phyloP scores from a whole-genome alignment of 2,113 vertebrate genomes.

The Dryoscopus gambensis region DNA sequence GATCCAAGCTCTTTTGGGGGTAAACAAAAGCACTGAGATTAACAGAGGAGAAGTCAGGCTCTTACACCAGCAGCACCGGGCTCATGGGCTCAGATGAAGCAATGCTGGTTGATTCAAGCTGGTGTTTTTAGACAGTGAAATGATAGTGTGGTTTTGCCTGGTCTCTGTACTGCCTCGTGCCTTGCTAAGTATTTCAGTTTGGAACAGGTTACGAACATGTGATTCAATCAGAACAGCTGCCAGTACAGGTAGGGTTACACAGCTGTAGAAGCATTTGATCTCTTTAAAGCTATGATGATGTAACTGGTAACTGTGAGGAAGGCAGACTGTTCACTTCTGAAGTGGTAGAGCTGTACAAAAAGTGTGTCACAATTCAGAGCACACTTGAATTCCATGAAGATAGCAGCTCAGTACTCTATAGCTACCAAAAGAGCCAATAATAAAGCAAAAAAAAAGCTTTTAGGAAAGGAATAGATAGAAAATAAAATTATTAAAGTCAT shows the following conservation, averaged over 20 bases:
- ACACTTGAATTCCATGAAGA: not conserved
- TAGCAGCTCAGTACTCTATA: not conserved
- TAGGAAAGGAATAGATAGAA: not conserved
- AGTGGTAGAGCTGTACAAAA: not conserved
- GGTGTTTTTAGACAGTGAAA: not conserved
- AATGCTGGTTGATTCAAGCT: not conserved
- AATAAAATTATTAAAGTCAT: not conserved
- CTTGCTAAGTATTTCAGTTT: not conserved
- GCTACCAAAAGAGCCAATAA: not conserved
- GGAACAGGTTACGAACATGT: accelerated
- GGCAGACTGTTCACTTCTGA: not conserved
- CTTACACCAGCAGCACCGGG: not conserved
- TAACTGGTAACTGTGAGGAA: not conserved
- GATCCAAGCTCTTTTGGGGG: not conserved
- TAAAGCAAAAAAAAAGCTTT: not conserved
- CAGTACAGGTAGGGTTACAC: not conserved
- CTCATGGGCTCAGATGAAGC: accelerated
- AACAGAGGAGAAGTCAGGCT: not conserved
- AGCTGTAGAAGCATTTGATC: not conserved
- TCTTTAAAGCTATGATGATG: not conserved
- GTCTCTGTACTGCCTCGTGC: not conserved
- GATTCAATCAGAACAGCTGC: not conserved
- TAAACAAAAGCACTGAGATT: not conserved
- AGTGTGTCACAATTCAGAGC: not conserved
- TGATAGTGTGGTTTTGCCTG: not conserved